Evolutionary conservation across 2,888 invertebrate species (phyloP).

Genomic region (Harpalus rubripes): DNA sequence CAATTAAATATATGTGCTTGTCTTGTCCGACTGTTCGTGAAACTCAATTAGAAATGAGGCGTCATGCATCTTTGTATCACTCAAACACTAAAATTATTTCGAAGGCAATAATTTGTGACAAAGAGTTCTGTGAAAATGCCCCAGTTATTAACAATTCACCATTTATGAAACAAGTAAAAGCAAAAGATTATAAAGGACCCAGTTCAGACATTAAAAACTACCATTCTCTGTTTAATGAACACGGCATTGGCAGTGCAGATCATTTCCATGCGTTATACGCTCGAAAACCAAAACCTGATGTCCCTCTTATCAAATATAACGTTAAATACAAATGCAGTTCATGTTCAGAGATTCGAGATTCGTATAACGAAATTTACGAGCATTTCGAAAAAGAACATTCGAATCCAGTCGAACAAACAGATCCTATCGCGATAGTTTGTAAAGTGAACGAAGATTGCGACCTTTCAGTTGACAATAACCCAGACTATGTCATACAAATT

Average conservation of each 20-base stretch:
- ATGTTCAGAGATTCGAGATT: background rate
- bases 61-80: background rate
- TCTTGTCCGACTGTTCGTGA: background rate
- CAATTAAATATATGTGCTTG: conserved; percentile 21
- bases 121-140: background rate
- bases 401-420: background rate
- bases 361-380: conserved; percentile 7
- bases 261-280: background rate
- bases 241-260: too few relatives aligned
- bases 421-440: background rate
- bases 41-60: background rate
- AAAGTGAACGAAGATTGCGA: conserved; percentile 12
- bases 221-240: too few relatives aligned
- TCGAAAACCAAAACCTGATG: background rate
- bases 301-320: background rate
- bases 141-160: too few relatives aligned
- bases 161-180: too few relatives aligned
- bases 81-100: conserved; percentile 10
- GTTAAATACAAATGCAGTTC: conserved; percentile 19
- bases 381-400: background rate
- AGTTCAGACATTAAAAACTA: too few relatives aligned
- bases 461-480: background rate
- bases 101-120: background rate
- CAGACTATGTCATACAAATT: background rate
- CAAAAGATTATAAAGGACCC: too few relatives aligned